These are phyloP conservation scores for Oligia latruncula DNA, from an alignment of 2,888 invertebrate genomes.

Conservation along the genomic window DNA sequence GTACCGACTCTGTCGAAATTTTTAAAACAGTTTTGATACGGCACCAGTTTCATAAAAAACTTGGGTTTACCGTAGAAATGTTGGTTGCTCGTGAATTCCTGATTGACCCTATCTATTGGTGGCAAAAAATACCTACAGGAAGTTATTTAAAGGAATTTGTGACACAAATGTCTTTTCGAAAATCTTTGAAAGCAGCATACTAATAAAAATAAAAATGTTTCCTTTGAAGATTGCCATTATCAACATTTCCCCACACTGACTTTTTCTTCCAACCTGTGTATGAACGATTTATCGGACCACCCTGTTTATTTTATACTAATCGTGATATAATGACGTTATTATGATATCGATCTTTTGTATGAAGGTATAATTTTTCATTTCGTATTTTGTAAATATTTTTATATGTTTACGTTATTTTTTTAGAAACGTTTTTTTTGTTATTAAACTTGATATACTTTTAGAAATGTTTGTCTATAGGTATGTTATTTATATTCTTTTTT, in stretches of 20 bases:
- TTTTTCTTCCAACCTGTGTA: not conserved
- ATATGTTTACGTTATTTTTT: not conserved
- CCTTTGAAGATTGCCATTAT: not conserved
- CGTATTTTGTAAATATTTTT: not conserved
- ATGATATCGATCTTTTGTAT: not conserved
- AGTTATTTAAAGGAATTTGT: not conserved
- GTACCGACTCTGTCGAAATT: not conserved
- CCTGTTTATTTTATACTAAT: constrained; percentile 17
- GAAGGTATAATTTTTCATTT: constrained; percentile 18
- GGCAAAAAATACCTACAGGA: too few species aligned
- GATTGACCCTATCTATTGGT: not conserved
- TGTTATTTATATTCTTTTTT: not conserved
- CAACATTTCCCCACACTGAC: not conserved
- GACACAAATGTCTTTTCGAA: not conserved
- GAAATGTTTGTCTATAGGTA: not conserved
- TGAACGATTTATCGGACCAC: not conserved
- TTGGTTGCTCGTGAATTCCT: not conserved
- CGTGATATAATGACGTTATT: not conserved
- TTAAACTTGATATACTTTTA: not conserved
- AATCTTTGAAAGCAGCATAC: too few species aligned
- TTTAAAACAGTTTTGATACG: too few species aligned
- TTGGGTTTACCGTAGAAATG: not conserved
- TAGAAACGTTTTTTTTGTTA: not conserved
- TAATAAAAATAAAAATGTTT: not conserved
- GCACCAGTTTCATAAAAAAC: not conserved